A percentile compares a stretch with the other conserved stretches of the same genome.
Conservation (phyloP, 2,113 vertebrate species). For the Mixornis gularis region DNA sequence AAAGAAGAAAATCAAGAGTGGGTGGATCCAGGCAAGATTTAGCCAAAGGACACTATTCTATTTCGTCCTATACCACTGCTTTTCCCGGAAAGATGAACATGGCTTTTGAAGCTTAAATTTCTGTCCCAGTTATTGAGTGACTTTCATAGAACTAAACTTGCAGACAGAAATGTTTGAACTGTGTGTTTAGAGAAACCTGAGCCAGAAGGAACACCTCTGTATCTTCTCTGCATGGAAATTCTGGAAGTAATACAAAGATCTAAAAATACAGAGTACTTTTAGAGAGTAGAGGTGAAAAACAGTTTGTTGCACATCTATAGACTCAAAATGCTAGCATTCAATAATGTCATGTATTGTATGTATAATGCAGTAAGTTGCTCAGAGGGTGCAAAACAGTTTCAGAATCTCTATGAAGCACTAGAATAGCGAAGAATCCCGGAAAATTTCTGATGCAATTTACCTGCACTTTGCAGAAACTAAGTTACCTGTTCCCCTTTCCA, state of each 20-base stretch:
- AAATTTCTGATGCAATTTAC: neutral
- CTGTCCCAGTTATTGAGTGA: neutral
- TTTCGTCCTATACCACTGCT: neutral
- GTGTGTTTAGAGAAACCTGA: neutral
- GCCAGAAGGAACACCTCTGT: neutral
- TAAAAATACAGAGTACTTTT: neutral
- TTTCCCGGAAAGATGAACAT: neutral
- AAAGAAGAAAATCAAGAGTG: neutral
- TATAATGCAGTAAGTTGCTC: fast-evolving
- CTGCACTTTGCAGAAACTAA: fast-evolving
- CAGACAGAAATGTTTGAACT: neutral
- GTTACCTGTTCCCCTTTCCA: fast-evolving
- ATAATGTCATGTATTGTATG: fast-evolving
- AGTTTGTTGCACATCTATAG: fast-evolving
- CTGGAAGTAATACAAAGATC: neutral
- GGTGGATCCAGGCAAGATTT: neutral
- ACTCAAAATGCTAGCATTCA: neutral
- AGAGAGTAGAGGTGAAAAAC: neutral
- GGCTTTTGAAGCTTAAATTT: neutral
- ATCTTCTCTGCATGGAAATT: neutral
- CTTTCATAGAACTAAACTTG: neutral
- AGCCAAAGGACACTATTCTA: neutral
- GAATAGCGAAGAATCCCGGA: neutral
- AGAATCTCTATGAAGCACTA: fast-evolving
- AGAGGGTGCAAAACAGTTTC: neutral